A percentile compares a stretch with the other conserved stretches of the same genome.
Conservation (phyloP, 1,140 invertebrate species). For the Daktulosphaira vitifoliae region DNA sequence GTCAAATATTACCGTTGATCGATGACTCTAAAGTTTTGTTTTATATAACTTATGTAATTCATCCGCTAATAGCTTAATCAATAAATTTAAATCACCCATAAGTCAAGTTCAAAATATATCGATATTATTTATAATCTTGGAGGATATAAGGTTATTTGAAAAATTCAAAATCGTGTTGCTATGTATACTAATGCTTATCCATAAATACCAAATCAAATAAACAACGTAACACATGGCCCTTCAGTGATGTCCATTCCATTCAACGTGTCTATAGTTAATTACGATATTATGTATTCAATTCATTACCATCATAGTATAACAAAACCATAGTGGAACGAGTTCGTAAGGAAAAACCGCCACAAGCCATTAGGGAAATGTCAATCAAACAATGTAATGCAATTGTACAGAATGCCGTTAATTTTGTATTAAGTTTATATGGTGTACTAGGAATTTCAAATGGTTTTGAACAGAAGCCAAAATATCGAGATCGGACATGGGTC, state of each 20-base stretch:
- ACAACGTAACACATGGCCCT: background rate
- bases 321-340: background rate
- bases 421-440: constrained; percentile 16
- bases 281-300: constrained; percentile 19
- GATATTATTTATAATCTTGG: too few species aligned
- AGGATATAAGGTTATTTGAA: too few species aligned
- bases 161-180: too few species aligned
- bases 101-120: too few species aligned
- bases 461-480: constrained; percentile 30
- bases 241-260: constrained; percentile 8
- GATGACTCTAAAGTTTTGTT: too few species aligned
- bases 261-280: constrained; percentile 3
- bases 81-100: too few species aligned
- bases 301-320: constrained; percentile 15
- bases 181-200: too few species aligned
- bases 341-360: constrained; percentile 16
- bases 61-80: too few species aligned
- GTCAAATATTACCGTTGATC: too few species aligned
- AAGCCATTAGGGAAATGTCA: constrained; percentile 32
- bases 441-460: constrained; percentile 6
- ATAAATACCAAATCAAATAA: constrained; percentile 13
- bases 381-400: background rate
- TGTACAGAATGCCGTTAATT: constrained; percentile 11
- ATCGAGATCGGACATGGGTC: constrained; percentile 26
- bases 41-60: too few species aligned